phyloP scores from a whole-genome alignment of 2,888 invertebrate genomes.

The Acleris emargana region DNA sequence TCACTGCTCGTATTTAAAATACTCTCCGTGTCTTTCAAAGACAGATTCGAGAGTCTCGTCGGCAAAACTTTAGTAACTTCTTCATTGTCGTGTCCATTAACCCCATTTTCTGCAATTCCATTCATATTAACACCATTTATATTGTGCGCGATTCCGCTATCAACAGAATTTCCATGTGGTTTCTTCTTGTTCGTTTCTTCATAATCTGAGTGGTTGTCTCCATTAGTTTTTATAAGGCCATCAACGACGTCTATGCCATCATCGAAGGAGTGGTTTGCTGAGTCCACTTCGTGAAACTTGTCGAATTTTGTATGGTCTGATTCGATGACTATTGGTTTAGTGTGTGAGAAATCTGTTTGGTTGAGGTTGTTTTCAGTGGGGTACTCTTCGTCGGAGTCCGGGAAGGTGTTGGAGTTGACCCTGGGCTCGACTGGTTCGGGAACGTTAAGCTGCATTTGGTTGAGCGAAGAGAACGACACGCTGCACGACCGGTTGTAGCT shows the following conservation, averaged over 20 bases:
- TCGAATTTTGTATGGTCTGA: slow-evolving; percentile 67
- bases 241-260: slow-evolving; percentile 75
- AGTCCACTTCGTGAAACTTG: slow-evolving; percentile 64
- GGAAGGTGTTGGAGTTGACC: slow-evolving; percentile 64
- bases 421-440: slow-evolving; percentile 71
- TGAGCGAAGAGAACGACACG: slow-evolving; percentile 73
- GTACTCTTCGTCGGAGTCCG: slow-evolving; percentile 74
- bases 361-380: slow-evolving; percentile 77
- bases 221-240: slow-evolving; percentile 58
- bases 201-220: slow-evolving; percentile 50
- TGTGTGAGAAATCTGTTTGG: slow-evolving; percentile 77
- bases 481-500: slow-evolving; percentile 73
- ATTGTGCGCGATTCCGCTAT: slow-evolving; percentile 74
- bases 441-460: slow-evolving; percentile 71
- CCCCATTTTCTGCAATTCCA: slow-evolving; percentile 43
- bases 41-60: slow-evolving; percentile 67
- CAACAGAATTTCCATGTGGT: slow-evolving; percentile 70
- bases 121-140: slow-evolving; percentile 54
- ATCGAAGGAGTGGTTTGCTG: slow-evolving; percentile 76
- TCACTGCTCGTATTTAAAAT: slow-evolving; percentile 63
- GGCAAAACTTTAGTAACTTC: slow-evolving; percentile 53
- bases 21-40: slow-evolving; percentile 66
- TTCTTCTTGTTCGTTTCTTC: slow-evolving; percentile 56
- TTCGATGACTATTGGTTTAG: slow-evolving; percentile 75
- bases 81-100: slow-evolving; percentile 37